These are phyloP conservation scores for Mesembrinibis cayennensis DNA, from an alignment of 2,113 vertebrate species.

Conservation along the genomic window DNA sequence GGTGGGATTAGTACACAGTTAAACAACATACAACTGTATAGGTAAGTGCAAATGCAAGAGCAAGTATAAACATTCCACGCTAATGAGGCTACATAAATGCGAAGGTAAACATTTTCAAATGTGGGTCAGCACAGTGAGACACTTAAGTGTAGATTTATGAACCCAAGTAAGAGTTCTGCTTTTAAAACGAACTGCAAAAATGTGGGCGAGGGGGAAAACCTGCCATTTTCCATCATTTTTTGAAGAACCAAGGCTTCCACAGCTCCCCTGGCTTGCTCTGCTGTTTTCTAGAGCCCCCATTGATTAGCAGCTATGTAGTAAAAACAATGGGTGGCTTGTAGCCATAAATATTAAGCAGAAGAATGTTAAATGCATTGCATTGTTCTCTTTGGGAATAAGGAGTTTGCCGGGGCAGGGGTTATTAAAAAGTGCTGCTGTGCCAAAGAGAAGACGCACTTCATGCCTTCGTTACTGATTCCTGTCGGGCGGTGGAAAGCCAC, in stretches of 20 bases:
- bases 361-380: conserved; percentile 19
- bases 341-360: conserved; percentile 43
- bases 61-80: not conserved
- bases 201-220: not conserved
- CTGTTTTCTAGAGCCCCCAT: not conserved
- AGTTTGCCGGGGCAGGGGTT: not conserved
- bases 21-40: not conserved
- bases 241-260: not conserved
- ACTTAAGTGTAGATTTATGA: not conserved
- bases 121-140: not conserved
- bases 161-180: not conserved
- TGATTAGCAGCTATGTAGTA: not conserved
- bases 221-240: not conserved
- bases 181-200: not conserved
- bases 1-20: not conserved
- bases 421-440: not conserved
- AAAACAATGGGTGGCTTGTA: conserved; percentile 39
- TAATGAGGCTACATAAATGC: conserved; percentile 18
- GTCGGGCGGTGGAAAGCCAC: rapidly evolving
- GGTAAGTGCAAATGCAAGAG: not conserved
- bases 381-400: not conserved
- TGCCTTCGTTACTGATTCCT: not conserved
- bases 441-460: not conserved
- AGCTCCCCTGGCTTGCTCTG: not conserved
- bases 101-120: conserved; percentile 11